phyloP scores from a whole-genome alignment of 92 coral and sea anemone species.

The Siderastrea siderea region DNA sequence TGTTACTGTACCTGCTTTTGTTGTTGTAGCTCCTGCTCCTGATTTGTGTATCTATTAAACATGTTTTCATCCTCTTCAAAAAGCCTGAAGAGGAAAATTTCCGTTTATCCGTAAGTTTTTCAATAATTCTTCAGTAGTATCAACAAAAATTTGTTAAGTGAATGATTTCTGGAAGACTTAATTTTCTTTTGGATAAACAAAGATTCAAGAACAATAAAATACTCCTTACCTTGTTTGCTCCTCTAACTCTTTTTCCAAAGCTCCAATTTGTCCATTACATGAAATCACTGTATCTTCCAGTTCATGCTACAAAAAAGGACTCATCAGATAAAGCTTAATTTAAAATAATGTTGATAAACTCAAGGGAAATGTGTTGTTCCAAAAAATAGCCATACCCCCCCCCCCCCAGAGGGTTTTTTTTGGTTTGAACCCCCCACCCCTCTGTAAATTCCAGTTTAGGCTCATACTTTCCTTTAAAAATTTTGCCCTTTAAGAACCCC shows the following conservation, averaged over 20 bases:
- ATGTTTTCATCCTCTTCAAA: constrained; percentile 27
- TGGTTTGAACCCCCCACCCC: too few relatives aligned
- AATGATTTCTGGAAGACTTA: too few relatives aligned
- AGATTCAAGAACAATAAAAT: not conserved
- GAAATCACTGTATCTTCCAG: constrained; percentile 74
- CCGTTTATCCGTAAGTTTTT: too few relatives aligned
- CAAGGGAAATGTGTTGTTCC: not conserved
- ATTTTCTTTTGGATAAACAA: not conserved
- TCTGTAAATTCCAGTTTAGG: too few relatives aligned
- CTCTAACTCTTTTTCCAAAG: constrained; percentile 80
- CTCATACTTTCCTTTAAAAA: too few relatives aligned
- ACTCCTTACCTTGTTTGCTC: constrained; percentile 79
- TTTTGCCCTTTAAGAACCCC: too few relatives aligned
- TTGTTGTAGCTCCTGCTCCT: not conserved
- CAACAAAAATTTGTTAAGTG: too few relatives aligned
- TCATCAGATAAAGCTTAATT: not conserved
- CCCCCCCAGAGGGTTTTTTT: too few relatives aligned
- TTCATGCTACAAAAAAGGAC: constrained; percentile 58
- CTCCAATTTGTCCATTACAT: constrained; percentile 73
- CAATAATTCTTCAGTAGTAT: too few relatives aligned
- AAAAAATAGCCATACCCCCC: too few relatives aligned
- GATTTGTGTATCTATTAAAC: constrained; percentile 17
- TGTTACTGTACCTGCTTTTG: constrained; percentile 10
- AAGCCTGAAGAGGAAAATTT: not conserved
- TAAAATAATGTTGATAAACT: not conserved